Evolutionary conservation across 2,888 invertebrate species (phyloP).

Genomic region (Myopa testacea): DNA sequence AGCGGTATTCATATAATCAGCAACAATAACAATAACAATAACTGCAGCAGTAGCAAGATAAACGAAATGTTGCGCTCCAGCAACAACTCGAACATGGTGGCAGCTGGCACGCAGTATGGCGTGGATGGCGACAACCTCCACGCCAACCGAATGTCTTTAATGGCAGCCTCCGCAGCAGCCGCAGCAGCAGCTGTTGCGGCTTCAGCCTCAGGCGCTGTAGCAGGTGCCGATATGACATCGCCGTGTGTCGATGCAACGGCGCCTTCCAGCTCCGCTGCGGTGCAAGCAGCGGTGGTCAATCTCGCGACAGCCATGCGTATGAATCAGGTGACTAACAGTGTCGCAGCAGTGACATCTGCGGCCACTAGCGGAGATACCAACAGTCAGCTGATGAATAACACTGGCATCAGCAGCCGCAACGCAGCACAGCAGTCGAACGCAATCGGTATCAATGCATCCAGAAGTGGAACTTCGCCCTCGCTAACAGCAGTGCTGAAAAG

Average conservation of each 20-base stretch:
- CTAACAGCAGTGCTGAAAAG: constrained; percentile 18
- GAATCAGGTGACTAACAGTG: constrained; percentile 59
- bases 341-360: constrained; percentile 20
- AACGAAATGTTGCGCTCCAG: constrained; percentile 62
- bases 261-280: constrained; percentile 72
- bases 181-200: constrained; percentile 61
- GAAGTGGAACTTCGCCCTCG: constrained; percentile 23
- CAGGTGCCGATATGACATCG: constrained; percentile 69
- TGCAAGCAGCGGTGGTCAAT: constrained; percentile 81
- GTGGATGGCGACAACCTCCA: constrained; percentile 69
- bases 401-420: constrained; percentile 36
- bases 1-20: constrained; percentile 70
- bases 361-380: constrained; percentile 35
- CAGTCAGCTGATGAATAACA: constrained; percentile 11
- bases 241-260: constrained; percentile 67
- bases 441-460: background rate
- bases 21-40: constrained; percentile 68
- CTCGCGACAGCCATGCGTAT: constrained; percentile 82
- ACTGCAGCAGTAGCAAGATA: constrained; percentile 72
- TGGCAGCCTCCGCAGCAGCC: constrained; percentile 71
- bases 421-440: background rate
- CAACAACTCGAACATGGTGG: constrained; percentile 44
- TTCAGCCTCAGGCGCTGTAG: constrained; percentile 62
- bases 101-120: constrained; percentile 68
- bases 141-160: constrained; percentile 76